Evolutionary conservation across 2,113 vertebrate species (phyloP), one percentile per base, ranked within the genome.

Genomic region (Nestor notabilis): DNA sequence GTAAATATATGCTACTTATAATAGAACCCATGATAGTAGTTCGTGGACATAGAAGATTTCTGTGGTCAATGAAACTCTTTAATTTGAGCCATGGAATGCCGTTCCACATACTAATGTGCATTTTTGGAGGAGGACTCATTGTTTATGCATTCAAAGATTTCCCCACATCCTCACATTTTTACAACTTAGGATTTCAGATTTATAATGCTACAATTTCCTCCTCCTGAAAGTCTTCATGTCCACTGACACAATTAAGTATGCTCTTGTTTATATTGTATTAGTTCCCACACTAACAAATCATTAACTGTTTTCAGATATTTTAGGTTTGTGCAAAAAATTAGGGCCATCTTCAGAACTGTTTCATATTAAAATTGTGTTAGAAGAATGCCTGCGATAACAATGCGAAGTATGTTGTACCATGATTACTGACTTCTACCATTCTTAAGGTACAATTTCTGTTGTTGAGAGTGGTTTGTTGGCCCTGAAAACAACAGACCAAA

Each of bases 81-180:
- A 81, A 58, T 68, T 81, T 93, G 64, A 93, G 89, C 49, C 75
- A 88, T 88, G 35, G 71, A 94, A 74, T 88, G 76, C 46, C 91
- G 41, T 90, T 96, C n/a, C 37, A 7, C 91, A 27, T 76, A 78
- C 47, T 96, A 72, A 85, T 72, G 35, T 68, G 60, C 9, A 3
- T 79, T 94, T 88, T 65, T 35, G 3, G 70, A 74, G 75, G 29
- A 70, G 86, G 49, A 77, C 31, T 90, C 69, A 78, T 55, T 92
- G 87, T 84, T 87, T 83, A 64, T 81, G 19, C 58, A 19, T 92
- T 93, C 14, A 3, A 61, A 91, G 71, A 68, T 91, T 94, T 95
- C 85, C 82, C 77, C 50, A 74, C 58, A 74, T 47, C 31, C 6
- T 8, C 56, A 87, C 35, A 20, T 84, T 93, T 89, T 82, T 87